Evolutionary conservation across 2,113 vertebrate genomes (phyloP), one percentile per base, ranked within the genome.

Genomic region (Pterophyllum scalare): DNA sequence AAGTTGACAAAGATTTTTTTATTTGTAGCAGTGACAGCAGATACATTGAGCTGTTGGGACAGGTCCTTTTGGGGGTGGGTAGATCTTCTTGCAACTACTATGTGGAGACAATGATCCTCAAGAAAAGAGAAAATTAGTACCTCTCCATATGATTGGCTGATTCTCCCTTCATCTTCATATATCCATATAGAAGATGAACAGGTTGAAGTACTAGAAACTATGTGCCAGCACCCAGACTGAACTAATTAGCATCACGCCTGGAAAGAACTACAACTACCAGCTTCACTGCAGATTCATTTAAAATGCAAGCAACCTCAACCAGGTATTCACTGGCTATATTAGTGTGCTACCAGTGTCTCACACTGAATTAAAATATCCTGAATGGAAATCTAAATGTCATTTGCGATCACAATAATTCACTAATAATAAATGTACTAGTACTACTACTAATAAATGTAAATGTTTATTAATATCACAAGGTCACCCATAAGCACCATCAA

Each of bases 1-100:
- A 75, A 40, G 17, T 60, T 80, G 79, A 79, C 52, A 24, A 10
- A 38, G 74, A 58, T 67, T 28, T 92, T 92, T 92, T 92, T 91
- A 92, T 91, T 90, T 60, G 56, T 46, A 12, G 67, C 64, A 82
- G 24, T 54, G 22, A 60, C 24, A 22, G 76, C 10, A 70, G 24
- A 75, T 77, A 87, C 59, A 79, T 31, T 19, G 28, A 28, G 17
- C 58, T 56, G 35, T 40, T 77, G 3, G 49, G 61, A 33, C 19
- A 77, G 67, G 17, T n/a, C 46, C 61, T 33, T 56, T 65, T 26
- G 22, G 52, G 26, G 57, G 15, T 17, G 19, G 4, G 1, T 6
- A 77, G 22, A 20, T 26, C 26, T 40, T 54, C 13, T 15, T 33
- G 57, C 26, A 65, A 57, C 26, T n/a, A 7, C 8, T 1, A 83